Evolutionary conservation across 2,888 invertebrate species (phyloP).

Genomic region (Lissocephala sabroskyi): DNA sequence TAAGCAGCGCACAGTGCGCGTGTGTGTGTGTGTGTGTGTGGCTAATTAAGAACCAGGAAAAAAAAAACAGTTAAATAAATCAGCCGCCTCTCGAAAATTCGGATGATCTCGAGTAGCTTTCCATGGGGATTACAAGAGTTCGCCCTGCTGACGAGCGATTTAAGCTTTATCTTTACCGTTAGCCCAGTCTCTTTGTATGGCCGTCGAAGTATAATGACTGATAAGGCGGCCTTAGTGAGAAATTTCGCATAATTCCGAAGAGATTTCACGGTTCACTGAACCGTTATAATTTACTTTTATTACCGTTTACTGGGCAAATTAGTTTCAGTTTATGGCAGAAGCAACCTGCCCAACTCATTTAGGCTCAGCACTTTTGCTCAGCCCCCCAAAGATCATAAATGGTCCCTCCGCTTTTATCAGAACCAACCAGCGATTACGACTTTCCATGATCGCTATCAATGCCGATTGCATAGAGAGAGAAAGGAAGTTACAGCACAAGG

Average conservation of each 20-base stretch:
- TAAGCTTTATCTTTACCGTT: too few relatives aligned
- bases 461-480: background rate
- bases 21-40: background rate
- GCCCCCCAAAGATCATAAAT: background rate
- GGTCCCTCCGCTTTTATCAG: background rate
- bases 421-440: background rate
- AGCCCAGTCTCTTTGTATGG: too few relatives aligned
- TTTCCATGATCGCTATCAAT: background rate
- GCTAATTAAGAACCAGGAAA: slow-evolving; percentile 5
- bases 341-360: background rate
- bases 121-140: too few relatives aligned
- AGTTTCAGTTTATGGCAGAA: too few relatives aligned
- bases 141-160: too few relatives aligned
- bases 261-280: too few relatives aligned
- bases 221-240: too few relatives aligned
- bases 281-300: too few relatives aligned
- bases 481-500: background rate
- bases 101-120: too few relatives aligned
- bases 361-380: background rate
- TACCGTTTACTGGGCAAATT: background rate
- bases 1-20: too few relatives aligned
- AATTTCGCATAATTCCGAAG: too few relatives aligned
- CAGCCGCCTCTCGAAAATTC: too few relatives aligned
- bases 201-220: slow-evolving; percentile 54
- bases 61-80: slow-evolving; percentile 19